Evolutionary conservation across 2,113 vertebrate species (phyloP).

Genomic region (Raphicerus campestris): DNA sequence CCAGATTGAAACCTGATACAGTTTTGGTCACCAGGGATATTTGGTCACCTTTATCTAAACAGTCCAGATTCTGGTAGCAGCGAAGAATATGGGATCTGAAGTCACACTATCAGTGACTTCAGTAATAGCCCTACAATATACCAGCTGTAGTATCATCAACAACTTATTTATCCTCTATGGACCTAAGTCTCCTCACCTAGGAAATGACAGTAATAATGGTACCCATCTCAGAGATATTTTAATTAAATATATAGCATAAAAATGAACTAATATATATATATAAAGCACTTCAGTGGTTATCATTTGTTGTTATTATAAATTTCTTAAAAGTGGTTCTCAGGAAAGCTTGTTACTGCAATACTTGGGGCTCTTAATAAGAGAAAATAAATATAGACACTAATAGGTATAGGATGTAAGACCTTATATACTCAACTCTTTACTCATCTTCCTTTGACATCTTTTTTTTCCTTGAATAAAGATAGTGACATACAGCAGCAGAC

Average conservation of each 20-base stretch:
- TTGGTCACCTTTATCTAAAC: neutral
- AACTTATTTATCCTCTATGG: neutral
- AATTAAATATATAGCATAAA: neutral
- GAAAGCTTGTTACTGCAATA: conserved; percentile 1
- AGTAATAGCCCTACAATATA: neutral
- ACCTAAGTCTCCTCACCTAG: neutral
- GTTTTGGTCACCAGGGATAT: neutral
- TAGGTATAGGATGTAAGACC: neutral
- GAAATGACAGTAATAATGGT: conserved; percentile 8
- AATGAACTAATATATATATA: neutral
- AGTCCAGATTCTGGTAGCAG: conserved; percentile 2
- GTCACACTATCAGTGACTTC: neutral
- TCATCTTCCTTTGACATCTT: neutral
- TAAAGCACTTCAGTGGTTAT: neutral
- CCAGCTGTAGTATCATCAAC: neutral
- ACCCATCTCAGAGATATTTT: conserved; percentile 11
- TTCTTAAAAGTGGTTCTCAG: conserved; percentile 7
- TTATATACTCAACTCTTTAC: neutral
- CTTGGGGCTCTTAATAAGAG: neutral
- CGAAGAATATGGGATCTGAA: neutral
- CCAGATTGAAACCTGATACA: neutral
- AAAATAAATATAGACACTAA: neutral
- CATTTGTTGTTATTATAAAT: neutral
- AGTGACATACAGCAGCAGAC: neutral
- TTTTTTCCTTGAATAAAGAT: neutral